Conservation (phyloP, 1,140 invertebrate genomes). For the Parasteatoda tepidariorum region DNA sequence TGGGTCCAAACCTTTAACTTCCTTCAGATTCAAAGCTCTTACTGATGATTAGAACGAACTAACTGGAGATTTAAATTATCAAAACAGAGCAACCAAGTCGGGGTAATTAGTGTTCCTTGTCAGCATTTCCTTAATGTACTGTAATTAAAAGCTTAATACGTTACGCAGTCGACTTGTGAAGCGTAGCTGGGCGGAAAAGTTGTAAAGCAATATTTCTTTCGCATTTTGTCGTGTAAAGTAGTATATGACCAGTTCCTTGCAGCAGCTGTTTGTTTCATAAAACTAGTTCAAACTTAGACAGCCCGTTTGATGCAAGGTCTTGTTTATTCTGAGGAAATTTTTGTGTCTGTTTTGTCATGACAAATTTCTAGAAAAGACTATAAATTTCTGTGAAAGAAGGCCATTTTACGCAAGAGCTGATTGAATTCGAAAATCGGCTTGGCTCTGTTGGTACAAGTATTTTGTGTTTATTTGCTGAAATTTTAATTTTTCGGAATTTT, state of each 20-base stretch:
- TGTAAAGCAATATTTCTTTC: conserved; percentile 14
- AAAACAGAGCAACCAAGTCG: conserved; percentile 16
- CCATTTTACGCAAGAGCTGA: background rate
- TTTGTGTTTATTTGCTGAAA: too few relatives aligned
- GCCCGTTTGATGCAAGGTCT: background rate
- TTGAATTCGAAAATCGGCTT: too few relatives aligned
- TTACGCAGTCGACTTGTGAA: background rate
- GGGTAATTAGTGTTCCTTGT: conserved; percentile 35
- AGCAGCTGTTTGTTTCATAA: background rate
- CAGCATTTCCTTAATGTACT: conserved; percentile 29
- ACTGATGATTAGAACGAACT: background rate
- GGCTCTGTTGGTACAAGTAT: too few relatives aligned
- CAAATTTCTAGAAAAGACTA: background rate
- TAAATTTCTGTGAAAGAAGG: background rate
- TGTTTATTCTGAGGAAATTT: background rate
- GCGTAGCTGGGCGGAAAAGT: background rate
- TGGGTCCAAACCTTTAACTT: background rate
- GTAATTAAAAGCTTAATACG: conserved; percentile 45
- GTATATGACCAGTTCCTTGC: background rate
- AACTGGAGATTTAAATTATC: conserved; percentile 39
- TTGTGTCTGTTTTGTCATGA: background rate
- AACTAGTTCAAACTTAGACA: background rate
- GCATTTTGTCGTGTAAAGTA: background rate
- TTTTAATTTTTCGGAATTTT: too few relatives aligned
- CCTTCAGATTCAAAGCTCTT: background rate